phyloP scores from a whole-genome alignment of 2,888 invertebrate species.

The Trachelus stipa region DNA sequence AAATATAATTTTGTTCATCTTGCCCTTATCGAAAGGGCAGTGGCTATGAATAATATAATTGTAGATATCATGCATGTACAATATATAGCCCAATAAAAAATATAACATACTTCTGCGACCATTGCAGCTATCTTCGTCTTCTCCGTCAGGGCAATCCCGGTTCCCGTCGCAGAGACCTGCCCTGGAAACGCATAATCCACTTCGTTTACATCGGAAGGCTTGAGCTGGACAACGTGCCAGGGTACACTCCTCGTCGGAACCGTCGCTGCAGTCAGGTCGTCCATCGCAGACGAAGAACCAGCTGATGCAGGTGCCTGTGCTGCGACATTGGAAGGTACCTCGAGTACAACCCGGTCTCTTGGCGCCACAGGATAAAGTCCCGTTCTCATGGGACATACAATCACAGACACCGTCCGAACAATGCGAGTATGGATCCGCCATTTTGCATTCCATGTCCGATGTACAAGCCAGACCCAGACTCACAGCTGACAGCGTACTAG shows the following conservation, averaged over 20 bases:
- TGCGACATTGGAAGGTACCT: constrained; percentile 90
- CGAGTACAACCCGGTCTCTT: constrained; percentile 82
- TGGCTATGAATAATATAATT: background rate
- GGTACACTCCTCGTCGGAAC: constrained; percentile 87
- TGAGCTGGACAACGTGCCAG: constrained; percentile 76
- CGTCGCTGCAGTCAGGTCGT: constrained; percentile 85
- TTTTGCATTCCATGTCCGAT: constrained; percentile 82
- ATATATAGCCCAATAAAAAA: background rate
- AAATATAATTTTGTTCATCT: no score
- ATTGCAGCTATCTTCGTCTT: constrained; percentile 79
- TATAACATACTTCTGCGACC: constrained; percentile 70
- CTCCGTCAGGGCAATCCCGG: constrained; percentile 81
- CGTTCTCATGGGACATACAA: constrained; percentile 75
- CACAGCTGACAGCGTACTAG: constrained; percentile 65
- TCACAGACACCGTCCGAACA: constrained; percentile 84
- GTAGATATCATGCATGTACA: background rate
- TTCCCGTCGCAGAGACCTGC: constrained; percentile 86
- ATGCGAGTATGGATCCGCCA: constrained; percentile 81
- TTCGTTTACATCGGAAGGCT: constrained; percentile 78
- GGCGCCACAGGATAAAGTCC: constrained; percentile 74
- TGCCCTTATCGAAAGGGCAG: no score
- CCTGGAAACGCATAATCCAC: constrained; percentile 80
- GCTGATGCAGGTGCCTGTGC: constrained; percentile 87
- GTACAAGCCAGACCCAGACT: constrained; percentile 83
- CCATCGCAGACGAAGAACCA: constrained; percentile 95